Base-by-base conservation (phyloP, 1,140 invertebrate genomes). In the Elymnias hypermnestra region DNA sequence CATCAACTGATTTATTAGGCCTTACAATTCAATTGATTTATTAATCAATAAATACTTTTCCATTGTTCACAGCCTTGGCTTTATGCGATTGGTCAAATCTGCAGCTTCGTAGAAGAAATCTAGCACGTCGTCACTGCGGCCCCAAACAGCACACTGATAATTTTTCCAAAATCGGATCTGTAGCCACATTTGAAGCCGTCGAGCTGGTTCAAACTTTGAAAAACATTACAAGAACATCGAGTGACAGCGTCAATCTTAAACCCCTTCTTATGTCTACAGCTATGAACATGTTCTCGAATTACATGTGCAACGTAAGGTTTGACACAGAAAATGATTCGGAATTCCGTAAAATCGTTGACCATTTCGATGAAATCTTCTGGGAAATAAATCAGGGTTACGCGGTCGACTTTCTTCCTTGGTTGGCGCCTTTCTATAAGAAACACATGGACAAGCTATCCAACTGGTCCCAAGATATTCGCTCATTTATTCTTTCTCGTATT, bases 361-460 rank as follows among this genome's bases (percentile, higher is more conserved):
- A 90, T 54, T 97, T 96, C 63, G 95, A 97, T 61, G 89, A 92
- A 39, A 93, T 97, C 2, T 97, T 97, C 83, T 94, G 91, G 88
- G 95, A 97, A 69, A 94, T 97, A 31, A 96, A 97, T 69, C 92
- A 95, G 70, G 95, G 95, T 0, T 96, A 95, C 67, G 90, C 93
- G 0, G 90, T 95, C 0, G 96, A 97, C 65, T 96, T 97, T 70
- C 72, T 97, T n/a, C 95, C 95, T 0, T 94, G 93, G 89, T 62
- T 97, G 1, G 86, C 91, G 41, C 93, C 93, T 0, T 88, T 95
- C 25, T 94, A 94, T 67, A 82, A 83, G 5, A 77, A 86, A 0
- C 92, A 95, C 61, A 90, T 94, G 83, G 84, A 88, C 0, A 91
- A 91, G 51, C 86, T 96, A 28, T 85, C 88, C 0, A 72, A 89